Conservation (phyloP, 2,797 vertebrate species). For the Otolemur crassicaudatus region DNA sequence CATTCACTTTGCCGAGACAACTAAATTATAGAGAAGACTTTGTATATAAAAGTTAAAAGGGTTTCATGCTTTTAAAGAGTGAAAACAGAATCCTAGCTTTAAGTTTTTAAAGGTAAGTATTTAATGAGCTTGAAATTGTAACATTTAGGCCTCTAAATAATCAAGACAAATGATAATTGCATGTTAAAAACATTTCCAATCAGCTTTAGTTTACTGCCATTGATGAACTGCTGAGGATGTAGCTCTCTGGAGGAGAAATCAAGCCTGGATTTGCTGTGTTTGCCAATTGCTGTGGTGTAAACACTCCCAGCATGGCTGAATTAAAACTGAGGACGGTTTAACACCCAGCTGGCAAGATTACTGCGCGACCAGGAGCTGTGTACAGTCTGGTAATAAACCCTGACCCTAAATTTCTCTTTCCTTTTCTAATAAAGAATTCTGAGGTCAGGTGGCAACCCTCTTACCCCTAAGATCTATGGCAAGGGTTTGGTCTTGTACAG, state of each 20-base stretch:
- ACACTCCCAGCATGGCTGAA: accelerated
- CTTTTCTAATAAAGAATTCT: background rate
- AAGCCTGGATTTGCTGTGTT: accelerated
- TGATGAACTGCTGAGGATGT: accelerated
- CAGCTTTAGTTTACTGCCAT: too few species aligned
- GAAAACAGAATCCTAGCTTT: background rate
- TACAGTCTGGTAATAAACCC: background rate
- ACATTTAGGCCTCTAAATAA: background rate
- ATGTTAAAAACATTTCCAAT: background rate
- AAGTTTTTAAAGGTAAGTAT: background rate
- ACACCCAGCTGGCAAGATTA: background rate
- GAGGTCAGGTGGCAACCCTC: background rate
- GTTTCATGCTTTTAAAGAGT: background rate
- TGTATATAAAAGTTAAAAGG: background rate
- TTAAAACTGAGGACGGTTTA: accelerated
- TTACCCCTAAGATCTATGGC: background rate
- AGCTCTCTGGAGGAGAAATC: background rate
- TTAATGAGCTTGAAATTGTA: background rate
- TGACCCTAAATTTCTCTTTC: background rate
- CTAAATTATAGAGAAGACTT: background rate
- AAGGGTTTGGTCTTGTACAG: accelerated
- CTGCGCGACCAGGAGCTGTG: background rate
- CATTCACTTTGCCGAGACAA: background rate
- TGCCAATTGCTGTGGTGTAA: accelerated
- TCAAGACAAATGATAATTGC: background rate